phyloP scores from a whole-genome alignment of 2,113 vertebrate genomes.

The Todiramphus saurophagus region DNA sequence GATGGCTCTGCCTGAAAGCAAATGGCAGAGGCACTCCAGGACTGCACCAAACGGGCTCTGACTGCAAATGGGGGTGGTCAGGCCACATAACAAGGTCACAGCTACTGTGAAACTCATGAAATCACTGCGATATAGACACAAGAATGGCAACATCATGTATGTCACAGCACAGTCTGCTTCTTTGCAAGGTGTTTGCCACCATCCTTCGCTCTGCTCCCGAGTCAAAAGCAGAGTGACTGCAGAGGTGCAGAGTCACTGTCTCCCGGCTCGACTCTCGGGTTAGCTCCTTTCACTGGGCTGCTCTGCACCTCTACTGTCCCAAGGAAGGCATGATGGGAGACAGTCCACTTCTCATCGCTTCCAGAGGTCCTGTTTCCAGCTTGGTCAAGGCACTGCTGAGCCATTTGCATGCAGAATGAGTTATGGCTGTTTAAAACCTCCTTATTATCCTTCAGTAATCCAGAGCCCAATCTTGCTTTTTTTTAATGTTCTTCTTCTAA shows the following conservation, averaged over 20 bases:
- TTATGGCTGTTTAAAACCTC: constrained; percentile 52
- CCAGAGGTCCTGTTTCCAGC: constrained; percentile 39
- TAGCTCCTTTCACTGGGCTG: neutral
- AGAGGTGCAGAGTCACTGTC: accelerated
- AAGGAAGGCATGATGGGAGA: neutral
- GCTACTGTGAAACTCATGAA: neutral
- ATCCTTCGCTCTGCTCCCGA: no score
- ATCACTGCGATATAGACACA: neutral
- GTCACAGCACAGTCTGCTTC: neutral
- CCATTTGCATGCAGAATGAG: constrained; percentile 49
- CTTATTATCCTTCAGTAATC: constrained; percentile 41
- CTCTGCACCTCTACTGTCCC: neutral
- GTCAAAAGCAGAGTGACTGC: neutral
- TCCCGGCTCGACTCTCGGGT: accelerated
- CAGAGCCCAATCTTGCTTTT: neutral
- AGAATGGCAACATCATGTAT: accelerated
- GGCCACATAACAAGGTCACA: neutral
- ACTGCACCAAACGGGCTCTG: neutral
- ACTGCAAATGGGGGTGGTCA: neutral
- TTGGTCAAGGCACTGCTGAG: constrained; percentile 39
- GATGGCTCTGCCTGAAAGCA: neutral
- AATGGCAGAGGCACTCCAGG: neutral
- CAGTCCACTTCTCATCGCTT: constrained; percentile 9
- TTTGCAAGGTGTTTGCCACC: neutral
- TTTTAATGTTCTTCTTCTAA: constrained; percentile 45